These are phyloP conservation scores for Drosophila seclusa DNA, from an alignment of 2,888 invertebrate species.

Conservation along the genomic window DNA sequence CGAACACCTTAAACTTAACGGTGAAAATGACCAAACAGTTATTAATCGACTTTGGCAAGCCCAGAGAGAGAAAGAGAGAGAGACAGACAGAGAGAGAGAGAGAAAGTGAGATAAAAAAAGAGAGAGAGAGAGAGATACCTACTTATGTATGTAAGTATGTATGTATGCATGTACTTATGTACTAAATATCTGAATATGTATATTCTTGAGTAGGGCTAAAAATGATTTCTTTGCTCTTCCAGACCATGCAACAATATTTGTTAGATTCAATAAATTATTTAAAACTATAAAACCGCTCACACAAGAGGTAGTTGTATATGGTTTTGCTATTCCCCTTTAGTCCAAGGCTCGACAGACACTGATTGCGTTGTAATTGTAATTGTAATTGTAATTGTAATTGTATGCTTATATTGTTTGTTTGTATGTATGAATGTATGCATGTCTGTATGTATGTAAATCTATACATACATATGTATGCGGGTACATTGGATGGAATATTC, in stretches of 20 bases:
- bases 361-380: conserved; percentile 22
- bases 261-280: conserved; percentile 51
- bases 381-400: conserved; percentile 6
- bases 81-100: not conserved
- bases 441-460: conserved; percentile 7
- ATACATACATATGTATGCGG: conserved; percentile 6
- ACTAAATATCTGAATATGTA: conserved; percentile 28
- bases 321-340: conserved; percentile 21
- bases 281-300: conserved; percentile 52
- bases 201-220: conserved; percentile 25
- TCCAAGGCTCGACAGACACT: conserved; percentile 28
- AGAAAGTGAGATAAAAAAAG: conserved; percentile 18
- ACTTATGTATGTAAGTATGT: conserved; percentile 8
- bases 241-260: conserved; percentile 23
- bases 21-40: conserved; percentile 23
- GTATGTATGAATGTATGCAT: not conserved
- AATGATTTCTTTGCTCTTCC: conserved; percentile 20
- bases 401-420: conserved; percentile 1
- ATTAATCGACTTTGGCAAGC: conserved; percentile 22
- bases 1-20: conserved; percentile 12
- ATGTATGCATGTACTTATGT: conserved; percentile 12
- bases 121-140: conserved; percentile 6
- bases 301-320: conserved; percentile 54
- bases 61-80: not conserved
- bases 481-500: conserved; percentile 45